Percentiles rank a stretch among this genome's conserved stretches.
Conservation (phyloP, 2,113 vertebrate species). For the Neodon shergylaensis region DNA sequence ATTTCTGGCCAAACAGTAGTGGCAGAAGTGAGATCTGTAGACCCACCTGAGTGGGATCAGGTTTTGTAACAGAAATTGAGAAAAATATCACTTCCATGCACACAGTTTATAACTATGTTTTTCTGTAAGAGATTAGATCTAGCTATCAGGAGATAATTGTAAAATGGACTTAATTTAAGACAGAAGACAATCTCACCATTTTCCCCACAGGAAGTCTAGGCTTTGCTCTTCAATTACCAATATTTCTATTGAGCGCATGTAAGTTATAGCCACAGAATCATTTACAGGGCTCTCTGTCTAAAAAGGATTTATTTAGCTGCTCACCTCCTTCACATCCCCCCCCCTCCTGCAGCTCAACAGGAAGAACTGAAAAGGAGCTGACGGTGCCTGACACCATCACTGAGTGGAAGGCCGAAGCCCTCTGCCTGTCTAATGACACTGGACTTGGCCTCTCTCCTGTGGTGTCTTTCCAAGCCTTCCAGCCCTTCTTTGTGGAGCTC, state of each 20-base stretch:
- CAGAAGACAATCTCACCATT: neutral
- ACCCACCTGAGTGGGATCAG: neutral
- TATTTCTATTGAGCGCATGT: neutral
- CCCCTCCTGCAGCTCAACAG: conserved; percentile 83
- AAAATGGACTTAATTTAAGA: neutral
- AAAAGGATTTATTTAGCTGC: neutral
- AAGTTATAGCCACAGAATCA: neutral
- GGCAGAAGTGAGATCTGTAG: conserved; percentile 23
- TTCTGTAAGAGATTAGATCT: neutral
- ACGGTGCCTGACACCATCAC: conserved; percentile 93
- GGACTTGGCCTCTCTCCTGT: conserved; percentile 91
- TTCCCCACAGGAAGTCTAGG: neutral
- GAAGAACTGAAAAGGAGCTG: conserved; percentile 82
- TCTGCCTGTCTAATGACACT: conserved; percentile 87
- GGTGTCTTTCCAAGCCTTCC: conserved; percentile 86
- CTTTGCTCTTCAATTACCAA: neutral
- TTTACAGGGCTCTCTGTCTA: neutral
- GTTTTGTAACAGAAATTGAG: conserved; percentile 4
- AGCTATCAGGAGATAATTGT: neutral
- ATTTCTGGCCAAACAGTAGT: neutral
- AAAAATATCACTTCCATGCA: neutral
- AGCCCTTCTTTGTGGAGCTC: conserved; percentile 94
- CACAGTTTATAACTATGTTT: neutral
- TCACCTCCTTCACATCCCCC: neutral
- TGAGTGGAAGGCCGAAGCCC: conserved; percentile 90